Percentiles rank a stretch among this genome's conserved stretches.
Evolutionary conservation across 1,140 invertebrate genomes (phyloP).

Genomic region (Ganaspis sp.): DNA sequence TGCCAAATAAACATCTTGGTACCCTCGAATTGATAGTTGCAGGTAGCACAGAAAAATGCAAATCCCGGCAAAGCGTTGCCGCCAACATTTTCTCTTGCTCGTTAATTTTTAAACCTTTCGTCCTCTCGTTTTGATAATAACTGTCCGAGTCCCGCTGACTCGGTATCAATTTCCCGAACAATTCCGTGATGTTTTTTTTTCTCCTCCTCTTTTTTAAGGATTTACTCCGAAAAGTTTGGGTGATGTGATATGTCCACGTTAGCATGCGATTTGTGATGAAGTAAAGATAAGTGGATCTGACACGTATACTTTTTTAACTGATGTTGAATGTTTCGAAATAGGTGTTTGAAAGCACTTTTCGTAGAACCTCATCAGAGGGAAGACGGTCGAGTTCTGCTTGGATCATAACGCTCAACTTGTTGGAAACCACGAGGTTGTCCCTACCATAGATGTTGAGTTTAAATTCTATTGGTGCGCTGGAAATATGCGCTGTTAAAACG

Average conservation of each 20-base stretch:
- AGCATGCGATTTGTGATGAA: neutral
- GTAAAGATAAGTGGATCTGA: neutral
- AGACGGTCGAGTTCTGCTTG: slow-evolving; percentile 61
- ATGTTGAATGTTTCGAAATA: slow-evolving; percentile 12
- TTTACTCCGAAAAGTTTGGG: neutral
- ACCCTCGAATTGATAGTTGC: slow-evolving; percentile 63
- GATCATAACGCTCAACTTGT: slow-evolving; percentile 22
- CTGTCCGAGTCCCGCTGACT: neutral
- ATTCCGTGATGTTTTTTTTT: neutral
- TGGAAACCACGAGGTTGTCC: slow-evolving; percentile 54
- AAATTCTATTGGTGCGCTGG: slow-evolving; percentile 73
- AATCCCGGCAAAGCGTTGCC: slow-evolving; percentile 68
- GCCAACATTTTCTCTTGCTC: slow-evolving; percentile 63
- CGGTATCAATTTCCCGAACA: neutral
- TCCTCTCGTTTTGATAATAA: neutral
- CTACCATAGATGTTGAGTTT: slow-evolving; percentile 57
- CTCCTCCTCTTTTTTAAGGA: neutral
- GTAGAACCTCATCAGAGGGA: slow-evolving; percentile 46
- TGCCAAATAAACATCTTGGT: slow-evolving; percentile 70
- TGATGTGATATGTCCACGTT: neutral
- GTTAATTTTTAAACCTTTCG: neutral
- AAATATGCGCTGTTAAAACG: slow-evolving; percentile 69
- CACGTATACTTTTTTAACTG: slow-evolving; percentile 24
- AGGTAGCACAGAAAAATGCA: slow-evolving; percentile 64
- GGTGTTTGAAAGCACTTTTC: neutral